Base-by-base conservation (phyloP, 2,888 invertebrate species). In the Calliopum simillimum region DNA sequence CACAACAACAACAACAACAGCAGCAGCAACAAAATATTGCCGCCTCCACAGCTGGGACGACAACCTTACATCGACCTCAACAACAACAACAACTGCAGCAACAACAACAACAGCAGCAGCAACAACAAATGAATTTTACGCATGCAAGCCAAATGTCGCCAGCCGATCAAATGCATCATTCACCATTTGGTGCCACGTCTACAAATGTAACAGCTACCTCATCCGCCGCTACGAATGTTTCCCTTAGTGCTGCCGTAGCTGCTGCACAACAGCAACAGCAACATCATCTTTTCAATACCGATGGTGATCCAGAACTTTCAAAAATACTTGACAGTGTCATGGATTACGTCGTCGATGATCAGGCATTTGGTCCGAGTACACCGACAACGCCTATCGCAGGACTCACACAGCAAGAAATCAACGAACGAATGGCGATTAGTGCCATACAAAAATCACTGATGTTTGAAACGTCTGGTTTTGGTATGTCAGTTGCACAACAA, bases 401-500 rank as follows among this genome's bases (percentile, higher is more conserved):
- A 5, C 76, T 79, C 25, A 79, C 80, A 19, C 80, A 79, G 44
- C 81, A 82, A 71, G 81, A 82, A 71, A 79, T 80, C 55, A 91
- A 90, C 80, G 94, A 94, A 82, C 92, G 92, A 83, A 91, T 92
- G 86, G 94, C 94, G 73, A 97, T 97, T 74, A 94, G 92, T 82
- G 95, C 93, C 59, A 98, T 98, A 81, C 94, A 95, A 81, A 93
- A 94, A 84, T 94, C 94, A 79, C 88, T 98, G 80, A 97, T 97
- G 96, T 93, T 91, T 81, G 95, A 95, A 85, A 90, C 90, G 71
- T 89, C 88, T 8, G 61, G 78, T 3, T 86, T 83, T 74, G 73
- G 79, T 44, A 62, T 62, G 1, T 23, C 68, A 19, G 71, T 67
- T 0, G 73, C 73, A 0, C 76, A 75, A 0, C 77, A 74, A 2